Evolutionary conservation across 2,888 invertebrate genomes (phyloP).

Genomic region (Eucriotettix oculatus): DNA sequence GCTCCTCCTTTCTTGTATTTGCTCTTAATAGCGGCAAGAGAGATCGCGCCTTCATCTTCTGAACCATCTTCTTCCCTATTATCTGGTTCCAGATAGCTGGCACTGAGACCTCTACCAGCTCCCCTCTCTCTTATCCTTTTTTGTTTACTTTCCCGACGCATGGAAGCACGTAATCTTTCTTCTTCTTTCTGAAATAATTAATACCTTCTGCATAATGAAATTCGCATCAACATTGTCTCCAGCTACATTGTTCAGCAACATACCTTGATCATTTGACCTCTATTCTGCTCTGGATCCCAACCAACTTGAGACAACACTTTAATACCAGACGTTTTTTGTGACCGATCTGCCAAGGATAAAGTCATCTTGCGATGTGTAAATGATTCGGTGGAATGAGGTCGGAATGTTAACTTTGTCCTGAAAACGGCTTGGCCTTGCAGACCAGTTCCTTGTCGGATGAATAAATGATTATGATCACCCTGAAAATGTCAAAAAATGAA

Average conservation of each 20-base stretch:
- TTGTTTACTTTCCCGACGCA: slow-evolving; percentile 50
- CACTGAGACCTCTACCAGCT: slow-evolving; percentile 30
- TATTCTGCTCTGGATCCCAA: slow-evolving; percentile 84
- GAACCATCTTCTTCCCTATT: slow-evolving; percentile 63
- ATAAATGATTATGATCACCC: slow-evolving; percentile 95
- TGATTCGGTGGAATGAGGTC: slow-evolving; percentile 96
- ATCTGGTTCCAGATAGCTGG: slow-evolving; percentile 37
- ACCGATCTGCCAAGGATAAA: slow-evolving; percentile 86
- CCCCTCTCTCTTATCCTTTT: slow-evolving; percentile 35
- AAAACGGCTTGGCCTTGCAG: slow-evolving; percentile 96
- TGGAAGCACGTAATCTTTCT: slow-evolving; percentile 79
- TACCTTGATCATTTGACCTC: slow-evolving; percentile 80
- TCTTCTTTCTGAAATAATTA: slow-evolving; percentile 66
- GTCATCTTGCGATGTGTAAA: slow-evolving; percentile 99
- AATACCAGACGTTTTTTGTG: slow-evolving; percentile 84
- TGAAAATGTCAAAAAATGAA: slow-evolving; percentile 22
- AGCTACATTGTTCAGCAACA: slow-evolving; percentile 2
- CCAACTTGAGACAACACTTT: slow-evolving; percentile 91
- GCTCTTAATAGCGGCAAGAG: slow-evolving; percentile 85
- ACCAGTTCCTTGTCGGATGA: slow-evolving; percentile 94
- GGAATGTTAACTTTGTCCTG: slow-evolving; percentile 88
- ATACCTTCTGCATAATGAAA: too few relatives aligned
- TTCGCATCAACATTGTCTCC: too few relatives aligned
- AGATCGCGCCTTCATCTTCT: slow-evolving; percentile 87
- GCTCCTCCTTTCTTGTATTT: slow-evolving; percentile 60